Conservation (phyloP, 2,113 vertebrate genomes). For the Pongo abelii region DNA sequence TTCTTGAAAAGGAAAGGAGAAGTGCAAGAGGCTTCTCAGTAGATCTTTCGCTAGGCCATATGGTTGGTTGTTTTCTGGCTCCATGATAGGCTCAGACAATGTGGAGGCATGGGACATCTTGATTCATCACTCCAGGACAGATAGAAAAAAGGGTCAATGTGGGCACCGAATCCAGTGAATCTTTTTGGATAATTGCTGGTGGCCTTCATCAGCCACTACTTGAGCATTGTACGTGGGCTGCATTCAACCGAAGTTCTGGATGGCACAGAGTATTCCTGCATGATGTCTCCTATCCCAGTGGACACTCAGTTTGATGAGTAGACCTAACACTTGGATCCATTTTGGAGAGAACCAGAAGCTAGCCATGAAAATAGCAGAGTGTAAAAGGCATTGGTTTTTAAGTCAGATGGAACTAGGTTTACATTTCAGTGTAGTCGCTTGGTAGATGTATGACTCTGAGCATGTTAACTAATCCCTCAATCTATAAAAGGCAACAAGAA, state of each 20-base stretch:
- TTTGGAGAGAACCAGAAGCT: not conserved
- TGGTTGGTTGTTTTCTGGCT: not conserved
- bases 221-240: not conserved
- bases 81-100: not conserved
- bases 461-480: not conserved
- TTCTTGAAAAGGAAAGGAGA: conserved; percentile 2
- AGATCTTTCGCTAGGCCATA: not conserved
- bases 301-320: not conserved
- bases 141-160: not conserved
- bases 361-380: not conserved
- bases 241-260: not conserved
- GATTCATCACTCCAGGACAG: not conserved
- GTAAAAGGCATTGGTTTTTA: not conserved
- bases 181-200: not conserved
- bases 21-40: not conserved
- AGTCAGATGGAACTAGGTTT: not conserved
- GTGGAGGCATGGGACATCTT: no score
- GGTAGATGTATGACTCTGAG: not conserved
- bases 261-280: not conserved
- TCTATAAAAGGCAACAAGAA: not conserved
- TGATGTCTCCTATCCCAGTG: not conserved
- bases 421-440: not conserved
- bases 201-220: not conserved
- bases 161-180: not conserved
- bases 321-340: not conserved